Conservation (phyloP, 1,140 invertebrate species). For the Ceratitis capitata region DNA sequence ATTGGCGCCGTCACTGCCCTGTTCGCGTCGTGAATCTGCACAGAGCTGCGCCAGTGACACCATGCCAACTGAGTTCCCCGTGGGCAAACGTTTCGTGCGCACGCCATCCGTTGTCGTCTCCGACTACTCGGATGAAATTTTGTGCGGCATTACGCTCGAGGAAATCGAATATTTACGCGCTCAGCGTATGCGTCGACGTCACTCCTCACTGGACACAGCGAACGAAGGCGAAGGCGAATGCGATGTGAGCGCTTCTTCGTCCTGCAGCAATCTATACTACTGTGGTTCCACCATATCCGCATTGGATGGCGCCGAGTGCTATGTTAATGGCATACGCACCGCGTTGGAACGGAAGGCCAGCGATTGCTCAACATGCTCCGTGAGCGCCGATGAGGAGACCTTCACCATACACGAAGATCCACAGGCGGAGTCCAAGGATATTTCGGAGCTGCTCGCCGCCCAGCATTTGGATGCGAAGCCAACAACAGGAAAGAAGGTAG, state of each 20-base stretch:
- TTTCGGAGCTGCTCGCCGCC: slow-evolving; percentile 40
- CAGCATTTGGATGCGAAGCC: slow-evolving; percentile 42
- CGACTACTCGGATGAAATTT: slow-evolving; percentile 81
- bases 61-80: slow-evolving; percentile 48
- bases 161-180: slow-evolving; percentile 73
- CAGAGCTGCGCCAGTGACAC: slow-evolving; percentile 55
- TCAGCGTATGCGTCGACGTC: slow-evolving; percentile 63
- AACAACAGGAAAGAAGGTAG: slow-evolving; percentile 43
- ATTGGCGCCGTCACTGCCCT: slow-evolving; percentile 40
- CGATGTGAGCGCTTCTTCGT: slow-evolving; percentile 72
- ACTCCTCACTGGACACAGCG: slow-evolving; percentile 57
- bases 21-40: slow-evolving; percentile 59
- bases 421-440: neutral
- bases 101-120: slow-evolving; percentile 85
- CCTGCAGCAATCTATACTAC: slow-evolving; percentile 72
- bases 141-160: slow-evolving; percentile 72
- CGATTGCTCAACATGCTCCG: slow-evolving; percentile 72
- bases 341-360: slow-evolving; percentile 70
- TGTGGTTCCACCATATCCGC: slow-evolving; percentile 69
- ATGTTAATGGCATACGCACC: slow-evolving; percentile 64
- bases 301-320: slow-evolving; percentile 68
- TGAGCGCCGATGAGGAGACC: slow-evolving; percentile 67
- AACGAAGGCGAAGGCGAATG: slow-evolving; percentile 57
- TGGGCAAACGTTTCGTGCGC: slow-evolving; percentile 70
- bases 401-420: slow-evolving; percentile 41